Evolutionary conservation across 2,113 vertebrate species (phyloP).

Genomic region (Macrotis lagotis): DNA sequence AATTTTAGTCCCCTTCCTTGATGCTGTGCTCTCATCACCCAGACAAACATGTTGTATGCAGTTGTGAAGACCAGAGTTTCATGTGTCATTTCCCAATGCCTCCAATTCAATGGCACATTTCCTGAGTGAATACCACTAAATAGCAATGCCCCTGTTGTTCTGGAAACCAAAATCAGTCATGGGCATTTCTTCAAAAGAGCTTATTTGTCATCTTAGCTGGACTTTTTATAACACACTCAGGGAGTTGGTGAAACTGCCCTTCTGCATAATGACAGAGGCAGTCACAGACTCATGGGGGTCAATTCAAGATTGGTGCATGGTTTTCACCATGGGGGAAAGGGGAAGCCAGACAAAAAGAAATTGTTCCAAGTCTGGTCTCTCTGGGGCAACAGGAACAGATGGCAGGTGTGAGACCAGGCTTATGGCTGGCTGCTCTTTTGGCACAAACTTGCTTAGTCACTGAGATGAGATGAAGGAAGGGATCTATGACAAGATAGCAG

Average conservation of each 20-base stretch:
- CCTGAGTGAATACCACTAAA: neutral
- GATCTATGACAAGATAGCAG: neutral
- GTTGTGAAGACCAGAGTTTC: neutral
- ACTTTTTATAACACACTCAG: neutral
- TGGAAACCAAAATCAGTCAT: neutral
- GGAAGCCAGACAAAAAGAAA: constrained; percentile 9
- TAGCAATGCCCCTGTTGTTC: neutral
- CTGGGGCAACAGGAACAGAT: constrained; percentile 16
- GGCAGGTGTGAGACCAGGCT: neutral
- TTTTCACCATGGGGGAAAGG: neutral
- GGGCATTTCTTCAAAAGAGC: neutral
- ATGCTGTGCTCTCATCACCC: neutral
- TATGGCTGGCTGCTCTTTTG: neutral
- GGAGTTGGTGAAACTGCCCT: neutral
- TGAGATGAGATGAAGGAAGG: neutral
- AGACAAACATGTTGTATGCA: neutral
- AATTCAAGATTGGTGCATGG: neutral
- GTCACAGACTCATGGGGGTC: neutral
- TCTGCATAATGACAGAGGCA: neutral
- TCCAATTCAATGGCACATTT: neutral
- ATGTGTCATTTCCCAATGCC: neutral
- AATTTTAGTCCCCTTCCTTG: fast-evolving
- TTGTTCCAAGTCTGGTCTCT: neutral
- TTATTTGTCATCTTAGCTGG: neutral
- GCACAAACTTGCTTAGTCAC: neutral